phyloP scores from a whole-genome alignment of 2,888 invertebrate genomes.

The Sesia apiformis region DNA sequence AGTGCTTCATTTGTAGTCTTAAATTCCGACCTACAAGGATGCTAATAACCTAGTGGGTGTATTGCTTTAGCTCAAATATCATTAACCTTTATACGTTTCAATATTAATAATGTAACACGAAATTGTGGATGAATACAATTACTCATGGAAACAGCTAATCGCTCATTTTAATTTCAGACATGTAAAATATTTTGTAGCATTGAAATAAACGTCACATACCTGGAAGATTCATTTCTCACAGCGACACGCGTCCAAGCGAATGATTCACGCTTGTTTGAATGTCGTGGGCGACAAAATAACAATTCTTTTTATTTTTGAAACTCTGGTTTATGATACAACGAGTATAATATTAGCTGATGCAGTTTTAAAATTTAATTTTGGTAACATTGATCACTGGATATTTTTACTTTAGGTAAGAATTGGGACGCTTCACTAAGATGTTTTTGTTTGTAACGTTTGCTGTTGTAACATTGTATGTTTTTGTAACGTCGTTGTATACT shows the following conservation, averaged over 20 bases:
- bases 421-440: background rate
- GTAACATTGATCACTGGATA: background rate
- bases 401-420: background rate
- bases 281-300: constrained; percentile 44
- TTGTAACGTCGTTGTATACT: no score
- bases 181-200: constrained; percentile 19
- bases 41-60: no score
- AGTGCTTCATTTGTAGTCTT: no score
- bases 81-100: no score
- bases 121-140: background rate
- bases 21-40: no score
- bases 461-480: no score
- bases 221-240: constrained; percentile 35
- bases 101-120: background rate
- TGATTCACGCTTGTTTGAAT: constrained; percentile 37
- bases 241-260: constrained; percentile 18
- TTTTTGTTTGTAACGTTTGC: background rate
- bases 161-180: constrained; percentile 10
- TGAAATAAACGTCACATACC: constrained; percentile 26
- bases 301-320: constrained; percentile 48
- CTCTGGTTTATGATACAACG: constrained; percentile 43
- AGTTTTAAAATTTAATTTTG: constrained; percentile 4
- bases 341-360: constrained; percentile 34
- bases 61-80: no score
- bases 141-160: constrained; percentile 8